Evolutionary conservation across 2,888 invertebrate species (phyloP), one percentile per base, ranked within the genome.

Genomic region (Andrena praecox): DNA sequence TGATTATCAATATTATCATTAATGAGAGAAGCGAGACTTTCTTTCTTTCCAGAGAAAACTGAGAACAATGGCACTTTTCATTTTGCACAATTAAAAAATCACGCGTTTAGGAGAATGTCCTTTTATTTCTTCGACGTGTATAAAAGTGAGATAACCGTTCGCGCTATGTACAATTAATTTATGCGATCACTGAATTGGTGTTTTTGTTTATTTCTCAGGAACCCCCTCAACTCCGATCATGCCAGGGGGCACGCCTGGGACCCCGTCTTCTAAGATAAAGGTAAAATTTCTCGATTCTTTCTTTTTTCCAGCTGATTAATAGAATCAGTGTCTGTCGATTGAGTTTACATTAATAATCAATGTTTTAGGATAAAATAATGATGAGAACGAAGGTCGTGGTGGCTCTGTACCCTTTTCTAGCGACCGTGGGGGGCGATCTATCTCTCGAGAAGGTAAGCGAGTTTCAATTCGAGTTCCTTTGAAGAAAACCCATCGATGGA

Each of bases 331-430:
- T 35, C 20, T 35, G 5, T n/a, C 33, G 12, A 63, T 63, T 12
- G 24, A 69, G 27, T 52, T 24, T 52, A 48, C 16, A 33, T 20
- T 33, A 31, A 68, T 7, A 48, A 48, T 29, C 0, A 16, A 62
- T 62, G 85, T 95, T 95, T 82, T 95, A 97, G 96, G 97, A 97
- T 91, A 97, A 96, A 94, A 91, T 94, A 80, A 94, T 95, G 91
- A 95, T 95, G 89, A 96, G 97, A 94, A 95, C 96, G 84, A 98
- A 97, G 95, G 95, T 97, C 77, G 98, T 98, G 72, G 97, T 98
- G 87, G 98, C 98, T 67, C 95, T 98, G 59, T 98, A 98, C 94
- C 97, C 98, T 86, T 98, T 98, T 93, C 97, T 97, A 94, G 98
- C 98, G 67, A 97, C 98, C 90, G 98, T 98, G 95, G 96, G 96